Conservation (phyloP, 1,140 invertebrate species). For the Pectinophora gossypiella region DNA sequence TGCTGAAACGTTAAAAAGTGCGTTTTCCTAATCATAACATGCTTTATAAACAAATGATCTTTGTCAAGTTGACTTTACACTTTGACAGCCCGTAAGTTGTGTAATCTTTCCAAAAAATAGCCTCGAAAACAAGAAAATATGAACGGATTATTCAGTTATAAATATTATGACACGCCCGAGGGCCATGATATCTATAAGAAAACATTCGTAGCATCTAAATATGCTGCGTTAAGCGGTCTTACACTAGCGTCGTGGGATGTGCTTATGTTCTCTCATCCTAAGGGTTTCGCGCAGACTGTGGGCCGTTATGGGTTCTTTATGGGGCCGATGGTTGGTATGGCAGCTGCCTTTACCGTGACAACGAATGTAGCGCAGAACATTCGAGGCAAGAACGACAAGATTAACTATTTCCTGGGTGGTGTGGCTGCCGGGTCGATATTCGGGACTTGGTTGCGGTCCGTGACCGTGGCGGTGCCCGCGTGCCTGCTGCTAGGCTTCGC, state of each 20-base stretch:
- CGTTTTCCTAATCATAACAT: too few relatives aligned
- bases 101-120: slow-evolving; percentile 2
- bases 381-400: slow-evolving; percentile 80
- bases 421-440: slow-evolving; percentile 75
- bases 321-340: slow-evolving; percentile 79
- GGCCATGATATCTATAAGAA: slow-evolving; percentile 81
- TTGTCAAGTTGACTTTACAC: too few relatives aligned
- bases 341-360: slow-evolving; percentile 78
- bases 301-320: slow-evolving; percentile 69
- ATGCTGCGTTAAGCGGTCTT: slow-evolving; percentile 69
- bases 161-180: slow-evolving; percentile 84
- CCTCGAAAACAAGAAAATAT: background rate
- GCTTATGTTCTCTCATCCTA: slow-evolving; percentile 75
- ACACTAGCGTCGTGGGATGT: slow-evolving; percentile 75
- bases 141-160: slow-evolving; percentile 40
- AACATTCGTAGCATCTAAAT: slow-evolving; percentile 77
- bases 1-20: too few relatives aligned
- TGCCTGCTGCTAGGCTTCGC: slow-evolving; percentile 54
- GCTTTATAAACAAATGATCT: too few relatives aligned
- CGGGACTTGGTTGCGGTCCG: slow-evolving; percentile 73
- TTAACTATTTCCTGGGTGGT: slow-evolving; percentile 78
- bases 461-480: slow-evolving; percentile 33
- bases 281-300: slow-evolving; percentile 55
- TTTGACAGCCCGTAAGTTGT: too few relatives aligned
- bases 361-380: slow-evolving; percentile 77